Conservation (phyloP, 2,797 vertebrate genomes). For the Pangasius larnaudii region DNA sequence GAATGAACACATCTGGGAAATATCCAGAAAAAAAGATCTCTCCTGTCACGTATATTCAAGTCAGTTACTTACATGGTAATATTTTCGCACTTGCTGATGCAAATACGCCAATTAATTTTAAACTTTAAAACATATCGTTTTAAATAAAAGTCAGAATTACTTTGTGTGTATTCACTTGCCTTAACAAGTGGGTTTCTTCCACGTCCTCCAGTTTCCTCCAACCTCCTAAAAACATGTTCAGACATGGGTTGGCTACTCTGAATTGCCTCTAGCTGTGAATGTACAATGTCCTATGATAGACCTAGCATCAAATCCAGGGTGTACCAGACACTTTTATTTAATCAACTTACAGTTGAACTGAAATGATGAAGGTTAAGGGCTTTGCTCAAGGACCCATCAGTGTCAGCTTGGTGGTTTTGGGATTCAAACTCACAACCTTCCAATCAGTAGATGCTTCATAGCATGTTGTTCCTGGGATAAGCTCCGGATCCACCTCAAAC, state of each 20-base stretch:
- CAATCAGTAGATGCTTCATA: background rate
- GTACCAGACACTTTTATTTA: background rate
- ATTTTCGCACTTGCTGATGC: background rate
- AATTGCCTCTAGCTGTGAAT: background rate
- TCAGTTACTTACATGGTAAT: background rate
- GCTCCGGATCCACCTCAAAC: too few relatives aligned
- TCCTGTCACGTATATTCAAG: background rate
- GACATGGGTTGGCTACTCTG: background rate
- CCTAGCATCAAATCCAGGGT: background rate
- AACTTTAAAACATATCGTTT: background rate
- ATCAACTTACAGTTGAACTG: background rate
- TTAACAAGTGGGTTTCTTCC: background rate
- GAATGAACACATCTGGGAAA: background rate
- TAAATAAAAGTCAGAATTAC: background rate
- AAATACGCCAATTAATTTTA: background rate
- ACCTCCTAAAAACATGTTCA: background rate
- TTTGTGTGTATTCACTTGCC: background rate
- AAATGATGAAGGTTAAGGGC: background rate
- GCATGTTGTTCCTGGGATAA: too few relatives aligned
- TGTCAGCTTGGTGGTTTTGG: background rate
- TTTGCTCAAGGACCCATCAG: background rate
- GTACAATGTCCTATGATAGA: background rate
- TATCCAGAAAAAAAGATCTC: background rate
- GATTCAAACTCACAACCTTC: background rate
- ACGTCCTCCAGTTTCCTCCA: background rate